Percentiles rank a stretch among this genome's conserved stretches.
Evolutionary conservation across 2,888 invertebrate genomes (phyloP).

Genomic region (Hydroisotoma schaefferi): DNA sequence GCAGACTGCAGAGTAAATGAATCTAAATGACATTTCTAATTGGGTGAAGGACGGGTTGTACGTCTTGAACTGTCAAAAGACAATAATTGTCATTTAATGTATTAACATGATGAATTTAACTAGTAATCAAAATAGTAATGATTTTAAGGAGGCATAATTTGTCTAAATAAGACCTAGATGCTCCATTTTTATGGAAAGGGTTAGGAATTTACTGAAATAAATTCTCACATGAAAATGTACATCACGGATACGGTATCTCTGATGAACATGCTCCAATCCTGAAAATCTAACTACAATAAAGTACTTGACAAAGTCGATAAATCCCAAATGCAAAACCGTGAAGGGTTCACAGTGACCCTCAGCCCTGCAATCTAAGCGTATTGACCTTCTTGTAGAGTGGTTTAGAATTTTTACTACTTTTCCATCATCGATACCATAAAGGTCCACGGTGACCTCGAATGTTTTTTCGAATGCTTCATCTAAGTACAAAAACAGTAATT

Average conservation of each 20-base stretch:
- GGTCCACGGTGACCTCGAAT: conserved; percentile 72
- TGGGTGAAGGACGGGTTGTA: conserved; percentile 95
- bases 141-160: too few relatives aligned
- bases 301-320: conserved; percentile 82
- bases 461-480: conserved; percentile 87
- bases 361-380: conserved; percentile 71
- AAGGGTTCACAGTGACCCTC: conserved; percentile 70
- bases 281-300: conserved; percentile 78
- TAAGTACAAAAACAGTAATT: too few relatives aligned
- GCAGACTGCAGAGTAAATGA: conserved; percentile 69
- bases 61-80: conserved; percentile 74
- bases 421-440: conserved; percentile 42
- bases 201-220: background rate
- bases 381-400: conserved; percentile 57
- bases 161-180: background rate
- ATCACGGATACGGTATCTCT: conserved; percentile 76
- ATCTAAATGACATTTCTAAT: conserved; percentile 95
- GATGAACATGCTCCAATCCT: conserved; percentile 78
- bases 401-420: conserved; percentile 42
- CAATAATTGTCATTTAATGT: background rate
- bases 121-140: background rate
- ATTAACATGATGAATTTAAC: conserved; percentile 13
- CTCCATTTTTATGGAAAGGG: background rate
- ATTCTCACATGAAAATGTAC: conserved; percentile 76
- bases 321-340: conserved; percentile 82